phyloP scores from a whole-genome alignment of 2,888 invertebrate species.

The Hyposoter dolosus region DNA sequence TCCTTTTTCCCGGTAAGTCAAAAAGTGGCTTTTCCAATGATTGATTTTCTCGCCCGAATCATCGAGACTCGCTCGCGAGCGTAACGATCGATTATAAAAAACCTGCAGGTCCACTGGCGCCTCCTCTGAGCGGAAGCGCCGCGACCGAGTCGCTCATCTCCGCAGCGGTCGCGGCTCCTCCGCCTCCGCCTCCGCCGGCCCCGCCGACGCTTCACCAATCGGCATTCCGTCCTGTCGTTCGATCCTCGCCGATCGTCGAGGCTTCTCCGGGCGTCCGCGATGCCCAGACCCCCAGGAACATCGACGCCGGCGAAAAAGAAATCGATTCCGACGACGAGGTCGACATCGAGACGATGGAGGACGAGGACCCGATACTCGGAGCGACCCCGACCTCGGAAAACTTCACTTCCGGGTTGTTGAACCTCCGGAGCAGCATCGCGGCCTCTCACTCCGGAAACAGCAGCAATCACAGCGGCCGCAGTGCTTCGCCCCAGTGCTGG shows the following conservation, averaged over 20 bases:
- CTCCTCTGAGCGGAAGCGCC: conserved; percentile 83
- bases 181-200: background rate
- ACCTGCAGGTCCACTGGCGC: conserved; percentile 81
- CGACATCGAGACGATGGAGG: conserved; percentile 95
- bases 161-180: conserved; percentile 76
- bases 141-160: conserved; percentile 79
- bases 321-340: conserved; percentile 93
- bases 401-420: conserved; percentile 72
- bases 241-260: conserved; percentile 79
- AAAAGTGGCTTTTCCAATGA: background rate
- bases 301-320: conserved; percentile 83
- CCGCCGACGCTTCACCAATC: conserved; percentile 85
- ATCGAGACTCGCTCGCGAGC: background rate
- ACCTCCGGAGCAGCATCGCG: conserved; percentile 71
- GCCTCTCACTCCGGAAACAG: conserved; percentile 76
- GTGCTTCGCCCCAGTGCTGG: conserved; percentile 83
- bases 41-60: background rate
- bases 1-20: conserved; percentile 80
- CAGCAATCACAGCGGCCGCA: conserved; percentile 79
- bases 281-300: conserved; percentile 78
- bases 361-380: conserved; percentile 85
- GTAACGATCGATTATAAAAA: background rate
- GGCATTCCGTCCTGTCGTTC: conserved; percentile 87
- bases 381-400: background rate
- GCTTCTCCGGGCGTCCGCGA: conserved; percentile 76